Evolutionary conservation across 2,113 vertebrate genomes (phyloP).

Genomic region (Cisticola juncidis): DNA sequence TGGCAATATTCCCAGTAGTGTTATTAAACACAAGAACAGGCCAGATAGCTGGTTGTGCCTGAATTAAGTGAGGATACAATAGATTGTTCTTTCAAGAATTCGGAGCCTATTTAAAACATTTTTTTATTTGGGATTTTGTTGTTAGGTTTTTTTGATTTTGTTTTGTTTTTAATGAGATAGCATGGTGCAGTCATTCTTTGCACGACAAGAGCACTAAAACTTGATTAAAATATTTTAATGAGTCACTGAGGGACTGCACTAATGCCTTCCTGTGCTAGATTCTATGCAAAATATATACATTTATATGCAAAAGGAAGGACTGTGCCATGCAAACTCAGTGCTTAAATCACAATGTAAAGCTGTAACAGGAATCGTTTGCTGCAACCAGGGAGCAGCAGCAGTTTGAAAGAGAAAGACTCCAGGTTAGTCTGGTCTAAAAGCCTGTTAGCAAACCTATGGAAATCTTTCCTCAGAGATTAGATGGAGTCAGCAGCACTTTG

Average conservation of each 20-base stretch:
- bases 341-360: neutral
- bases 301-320: neutral
- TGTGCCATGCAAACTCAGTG: neutral
- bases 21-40: neutral
- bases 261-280: neutral
- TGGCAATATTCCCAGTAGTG: neutral
- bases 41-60: neutral
- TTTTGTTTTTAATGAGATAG: neutral
- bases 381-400: neutral
- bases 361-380: neutral
- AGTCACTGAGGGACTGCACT: conserved; percentile 20
- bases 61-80: neutral
- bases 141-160: neutral
- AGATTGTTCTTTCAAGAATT: neutral
- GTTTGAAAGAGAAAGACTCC: neutral
- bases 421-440: neutral
- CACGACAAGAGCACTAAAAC: neutral
- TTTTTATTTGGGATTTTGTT: neutral
- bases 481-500: neutral
- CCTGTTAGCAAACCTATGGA: neutral
- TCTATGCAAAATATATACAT: neutral
- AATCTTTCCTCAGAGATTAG: neutral
- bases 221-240: conserved; percentile 32
- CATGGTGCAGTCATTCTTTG: neutral
- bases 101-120: neutral